A percentile compares a stretch with the other conserved stretches of the same genome.
Evolutionary conservation across 2,888 invertebrate genomes (phyloP).

Genomic region (Parnassius mnemosyne): DNA sequence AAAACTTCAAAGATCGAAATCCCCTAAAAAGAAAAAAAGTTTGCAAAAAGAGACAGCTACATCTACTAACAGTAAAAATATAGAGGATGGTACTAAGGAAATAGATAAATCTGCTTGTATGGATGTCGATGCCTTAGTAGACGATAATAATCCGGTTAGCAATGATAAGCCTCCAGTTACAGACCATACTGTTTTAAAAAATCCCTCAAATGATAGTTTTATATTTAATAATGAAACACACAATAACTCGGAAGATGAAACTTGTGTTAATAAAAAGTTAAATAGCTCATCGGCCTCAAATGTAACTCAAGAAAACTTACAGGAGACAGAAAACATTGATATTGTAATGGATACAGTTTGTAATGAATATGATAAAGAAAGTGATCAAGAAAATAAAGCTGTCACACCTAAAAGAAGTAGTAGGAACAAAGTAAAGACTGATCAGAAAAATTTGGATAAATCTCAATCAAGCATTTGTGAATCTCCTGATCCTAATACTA

Average conservation of each 20-base stretch:
- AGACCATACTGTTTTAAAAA: not conserved
- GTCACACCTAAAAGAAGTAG: constrained; percentile 54
- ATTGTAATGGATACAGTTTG: constrained; percentile 23
- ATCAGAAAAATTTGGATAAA: constrained; percentile 44
- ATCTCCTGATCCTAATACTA: constrained; percentile 46
- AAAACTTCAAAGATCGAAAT: constrained; percentile 52
- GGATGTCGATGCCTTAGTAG: not conserved
- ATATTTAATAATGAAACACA: not conserved
- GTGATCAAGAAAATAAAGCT: constrained; percentile 26
- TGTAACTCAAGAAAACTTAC: constrained; percentile 1
- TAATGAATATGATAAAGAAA: constrained; percentile 24
- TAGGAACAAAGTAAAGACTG: constrained; percentile 45
- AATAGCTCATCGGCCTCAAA: not conserved
- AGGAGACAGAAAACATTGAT: constrained; percentile 24
- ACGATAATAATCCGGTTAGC: not conserved
- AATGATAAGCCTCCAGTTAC: not conserved
- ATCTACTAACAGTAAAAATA: constrained; percentile 19
- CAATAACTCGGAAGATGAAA: constrained; percentile 16
- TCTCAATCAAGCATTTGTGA: constrained; percentile 44
- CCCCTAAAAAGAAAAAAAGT: constrained; percentile 49
- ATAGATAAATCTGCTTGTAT: not conserved
- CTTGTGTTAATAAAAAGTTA: constrained; percentile 18
- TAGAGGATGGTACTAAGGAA: constrained; percentile 21
- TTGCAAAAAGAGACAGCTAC: constrained; percentile 17
- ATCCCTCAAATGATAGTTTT: not conserved